Base-by-base conservation (phyloP, 2,888 invertebrate species). In the Caenorhabditis sulstoni region DNA sequence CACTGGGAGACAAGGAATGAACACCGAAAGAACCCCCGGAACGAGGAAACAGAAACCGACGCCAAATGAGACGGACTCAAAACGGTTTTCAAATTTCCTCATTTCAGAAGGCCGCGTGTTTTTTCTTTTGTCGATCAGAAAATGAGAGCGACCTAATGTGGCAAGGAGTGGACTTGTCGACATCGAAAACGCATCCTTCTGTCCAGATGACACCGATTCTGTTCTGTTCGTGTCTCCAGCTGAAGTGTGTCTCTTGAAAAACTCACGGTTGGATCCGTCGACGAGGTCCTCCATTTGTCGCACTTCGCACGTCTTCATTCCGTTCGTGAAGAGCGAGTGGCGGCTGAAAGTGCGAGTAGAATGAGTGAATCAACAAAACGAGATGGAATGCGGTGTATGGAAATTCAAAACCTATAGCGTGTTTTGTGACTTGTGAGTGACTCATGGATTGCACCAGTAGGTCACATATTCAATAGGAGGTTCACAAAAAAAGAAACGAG, bases 251-350 rank as follows among this genome's bases (percentile, higher is more conserved):
- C n/a, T 47, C 18, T 47, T 8, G 7, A 5, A 2, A 14, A 49
- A 52, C 52, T 52, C 14, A 52, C 52, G 52, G 12, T 22, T 29
- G n/a, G 71, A 53, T 1, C 62, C 71, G 49, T 71, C 71, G 23
- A 71, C 71, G 11, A 71, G 39, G 41, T 55, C 53, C 29, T 71
- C 71, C 62, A 50, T 64, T 44, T 71, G 71, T 29, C 47, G 71
- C 37, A 71, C 49, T 16, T 71, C 71, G 14, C 47, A 45, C 20
- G 55, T 47, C 22, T 62, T 64, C 57, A 49, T 71, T 45, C 55
- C 62, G 41, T 35, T 55, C 66, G 55, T 66, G 55, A 53, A 44
- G 11, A 29, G 29, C 7, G 29, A 5, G 4, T 29, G 49, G 39
- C 47, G 47, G n/a, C 35, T 22, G 14, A 16, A 67, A 57, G 35